Conservation (phyloP, 2,113 vertebrate genomes). For the Corythornis cristatus region DNA sequence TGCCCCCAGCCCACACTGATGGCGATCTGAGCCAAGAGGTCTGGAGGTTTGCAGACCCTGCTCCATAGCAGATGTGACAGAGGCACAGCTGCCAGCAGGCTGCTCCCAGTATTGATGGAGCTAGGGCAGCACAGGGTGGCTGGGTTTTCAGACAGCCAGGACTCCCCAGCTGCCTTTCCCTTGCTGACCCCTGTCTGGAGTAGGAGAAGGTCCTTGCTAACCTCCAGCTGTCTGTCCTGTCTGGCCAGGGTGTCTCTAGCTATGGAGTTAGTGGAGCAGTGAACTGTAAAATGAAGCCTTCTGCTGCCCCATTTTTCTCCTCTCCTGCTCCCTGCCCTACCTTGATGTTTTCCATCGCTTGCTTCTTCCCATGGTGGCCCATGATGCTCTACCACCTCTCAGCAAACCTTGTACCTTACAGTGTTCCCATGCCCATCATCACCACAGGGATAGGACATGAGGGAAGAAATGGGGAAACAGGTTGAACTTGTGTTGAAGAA, state of each 20-base stretch:
- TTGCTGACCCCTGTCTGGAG: neutral
- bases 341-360: neutral
- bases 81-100: fast-evolving
- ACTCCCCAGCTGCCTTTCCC: neutral
- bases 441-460: neutral
- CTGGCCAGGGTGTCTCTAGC: neutral
- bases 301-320: neutral
- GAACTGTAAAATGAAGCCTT: neutral
- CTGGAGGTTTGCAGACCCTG: neutral
- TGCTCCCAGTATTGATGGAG: neutral
- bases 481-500: neutral
- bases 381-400: neutral
- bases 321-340: neutral
- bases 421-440: neutral
- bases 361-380: neutral
- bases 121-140: neutral
- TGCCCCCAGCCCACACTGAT: neutral
- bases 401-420: neutral
- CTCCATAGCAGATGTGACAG: neutral
- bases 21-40: neutral
- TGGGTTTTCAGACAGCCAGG: neutral
- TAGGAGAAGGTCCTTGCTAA: neutral
- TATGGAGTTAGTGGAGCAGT: neutral
- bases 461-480: neutral
- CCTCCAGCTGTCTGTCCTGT: neutral